These are phyloP conservation scores for Euphonia xanthogaster DNA, from an alignment of 2,797 vertebrate species.

Conservation along the genomic window DNA sequence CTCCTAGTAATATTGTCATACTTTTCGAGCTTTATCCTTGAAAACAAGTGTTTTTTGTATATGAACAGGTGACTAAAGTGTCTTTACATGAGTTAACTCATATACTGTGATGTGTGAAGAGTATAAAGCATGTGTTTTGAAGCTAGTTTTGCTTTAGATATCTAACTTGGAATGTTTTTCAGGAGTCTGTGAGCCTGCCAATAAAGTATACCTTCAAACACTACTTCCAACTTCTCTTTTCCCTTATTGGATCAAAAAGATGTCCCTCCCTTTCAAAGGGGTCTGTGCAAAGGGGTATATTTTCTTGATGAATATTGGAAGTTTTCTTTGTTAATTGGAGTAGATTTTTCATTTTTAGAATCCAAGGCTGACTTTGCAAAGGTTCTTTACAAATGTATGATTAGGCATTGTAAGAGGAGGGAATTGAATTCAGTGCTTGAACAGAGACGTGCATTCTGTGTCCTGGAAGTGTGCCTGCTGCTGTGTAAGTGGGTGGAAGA, in stretches of 20 bases:
- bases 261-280: neutral
- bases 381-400: neutral
- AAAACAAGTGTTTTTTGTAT: neutral
- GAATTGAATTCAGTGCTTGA: neutral
- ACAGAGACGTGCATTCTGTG: neutral
- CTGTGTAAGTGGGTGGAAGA: slow-evolving; percentile 1
- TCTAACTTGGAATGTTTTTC: neutral
- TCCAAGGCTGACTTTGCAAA: neutral
- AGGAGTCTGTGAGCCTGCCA: neutral
- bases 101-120: neutral
- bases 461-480: neutral
- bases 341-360: neutral
- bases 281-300: neutral
- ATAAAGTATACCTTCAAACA: neutral
- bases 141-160: neutral
- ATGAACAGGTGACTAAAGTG: neutral
- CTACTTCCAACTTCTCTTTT: neutral
- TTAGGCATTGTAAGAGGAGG: neutral
- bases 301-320: neutral
- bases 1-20: neutral
- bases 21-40: neutral
- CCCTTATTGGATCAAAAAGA: neutral
- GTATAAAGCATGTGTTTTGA: neutral
- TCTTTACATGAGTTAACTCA: neutral
- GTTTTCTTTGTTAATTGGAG: neutral